Evolutionary conservation across 2,888 invertebrate genomes (phyloP).

Genomic region (Stictocephala bisonia): DNA sequence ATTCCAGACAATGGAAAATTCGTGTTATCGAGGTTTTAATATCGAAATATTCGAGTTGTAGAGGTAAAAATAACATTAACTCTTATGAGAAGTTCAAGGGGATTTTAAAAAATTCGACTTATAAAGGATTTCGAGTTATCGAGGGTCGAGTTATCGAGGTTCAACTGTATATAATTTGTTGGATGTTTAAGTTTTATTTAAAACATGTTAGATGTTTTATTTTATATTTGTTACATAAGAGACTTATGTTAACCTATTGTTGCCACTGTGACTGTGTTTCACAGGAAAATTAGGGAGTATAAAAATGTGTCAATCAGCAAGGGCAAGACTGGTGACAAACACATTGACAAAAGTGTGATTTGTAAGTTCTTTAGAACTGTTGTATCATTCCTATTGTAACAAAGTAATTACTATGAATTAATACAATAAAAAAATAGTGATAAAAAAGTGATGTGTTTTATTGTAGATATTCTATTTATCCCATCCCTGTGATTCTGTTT

Average conservation of each 20-base stretch:
- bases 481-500: too few relatives aligned
- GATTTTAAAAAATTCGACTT: too few relatives aligned
- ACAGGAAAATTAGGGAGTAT: conserved; percentile 14
- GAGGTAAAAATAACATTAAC: too few relatives aligned
- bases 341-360: conserved; percentile 20
- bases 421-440: conserved; percentile 35
- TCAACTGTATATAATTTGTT: conserved; percentile 4
- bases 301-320: conserved; percentile 11
- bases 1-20: too few relatives aligned
- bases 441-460: conserved; percentile 8
- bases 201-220: conserved; percentile 22
- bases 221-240: conserved; percentile 4
- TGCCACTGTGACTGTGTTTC: background rate
- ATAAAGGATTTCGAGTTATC: too few relatives aligned
- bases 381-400: conserved; percentile 46
- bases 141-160: too few relatives aligned
- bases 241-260: background rate
- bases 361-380: conserved; percentile 35
- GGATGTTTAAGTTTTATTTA: conserved; percentile 21
- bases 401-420: conserved; percentile 38
- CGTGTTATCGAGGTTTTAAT: too few relatives aligned
- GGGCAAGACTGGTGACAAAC: conserved; percentile 9
- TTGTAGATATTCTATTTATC: too few relatives aligned
- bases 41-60: too few relatives aligned
- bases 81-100: too few relatives aligned